phyloP scores from a whole-genome alignment of 1,140 invertebrate genomes.

The Mycetomoellerius zeteki region DNA sequence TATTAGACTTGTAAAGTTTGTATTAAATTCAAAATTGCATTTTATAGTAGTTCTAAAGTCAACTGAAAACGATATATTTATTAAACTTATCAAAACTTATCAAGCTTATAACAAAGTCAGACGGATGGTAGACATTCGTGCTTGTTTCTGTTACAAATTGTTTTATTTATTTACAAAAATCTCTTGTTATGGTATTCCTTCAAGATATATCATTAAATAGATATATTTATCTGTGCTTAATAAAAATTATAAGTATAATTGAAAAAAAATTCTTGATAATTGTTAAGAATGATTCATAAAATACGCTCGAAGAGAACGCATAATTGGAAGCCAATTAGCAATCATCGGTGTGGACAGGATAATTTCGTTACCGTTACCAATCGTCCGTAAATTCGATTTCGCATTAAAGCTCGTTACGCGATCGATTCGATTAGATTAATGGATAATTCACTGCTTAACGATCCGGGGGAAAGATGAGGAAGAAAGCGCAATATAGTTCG shows the following conservation, averaged over 20 bases:
- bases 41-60: not conserved
- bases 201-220: not conserved
- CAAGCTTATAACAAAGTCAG: not conserved
- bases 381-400: slow-evolving; percentile 80
- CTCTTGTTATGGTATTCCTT: not conserved
- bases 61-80: not conserved
- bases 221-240: not conserved
- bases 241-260: slow-evolving; percentile 18
- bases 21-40: slow-evolving; percentile 62
- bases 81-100: not conserved
- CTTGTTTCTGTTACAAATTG: not conserved
- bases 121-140: not conserved
- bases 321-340: slow-evolving; percentile 65
- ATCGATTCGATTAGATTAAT: slow-evolving; percentile 81
- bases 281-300: slow-evolving; percentile 12
- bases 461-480: slow-evolving; percentile 50
- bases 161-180: not conserved
- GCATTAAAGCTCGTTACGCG: slow-evolving; percentile 80
- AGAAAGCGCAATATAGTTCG: slow-evolving; percentile 59
- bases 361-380: slow-evolving; percentile 81
- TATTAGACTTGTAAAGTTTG: slow-evolving; percentile 60
- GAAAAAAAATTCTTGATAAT: slow-evolving; percentile 3
- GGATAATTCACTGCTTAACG: slow-evolving; percentile 65
- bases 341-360: slow-evolving; percentile 73
- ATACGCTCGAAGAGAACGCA: slow-evolving; percentile 22